Conservation (phyloP, 2,888 invertebrate genomes). For the Lottia gigantea region DNA sequence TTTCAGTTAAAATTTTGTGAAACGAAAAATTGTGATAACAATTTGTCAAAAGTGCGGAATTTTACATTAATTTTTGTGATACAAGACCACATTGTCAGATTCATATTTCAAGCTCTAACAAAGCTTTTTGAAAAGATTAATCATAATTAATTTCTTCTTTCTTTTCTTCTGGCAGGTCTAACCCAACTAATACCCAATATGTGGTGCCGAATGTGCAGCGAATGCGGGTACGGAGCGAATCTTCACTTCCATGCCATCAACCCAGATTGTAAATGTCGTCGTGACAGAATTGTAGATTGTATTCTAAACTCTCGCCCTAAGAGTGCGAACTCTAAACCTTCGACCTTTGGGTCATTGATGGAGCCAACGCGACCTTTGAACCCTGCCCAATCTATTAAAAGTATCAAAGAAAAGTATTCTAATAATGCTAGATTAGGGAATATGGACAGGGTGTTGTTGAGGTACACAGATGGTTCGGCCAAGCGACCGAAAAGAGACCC, state of each 20-base stretch:
- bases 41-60: no score
- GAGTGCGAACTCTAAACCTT: constrained; percentile 18
- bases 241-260: constrained; percentile 51
- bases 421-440: constrained; percentile 19
- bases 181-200: constrained; percentile 46
- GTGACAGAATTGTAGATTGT: constrained; percentile 43
- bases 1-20: no score
- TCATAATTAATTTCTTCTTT: no score
- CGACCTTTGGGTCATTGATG: constrained; percentile 33
- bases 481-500: constrained; percentile 31
- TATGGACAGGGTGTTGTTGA: constrained; percentile 40
- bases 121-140: no score
- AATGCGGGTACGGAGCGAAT: constrained; percentile 58
- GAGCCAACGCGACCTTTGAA: constrained; percentile 38
- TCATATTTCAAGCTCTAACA: no score
- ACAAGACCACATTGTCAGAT: no score
- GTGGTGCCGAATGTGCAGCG: constrained; percentile 50
- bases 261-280: constrained; percentile 56
- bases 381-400: constrained; percentile 30
- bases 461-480: constrained; percentile 47
- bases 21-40: no score
- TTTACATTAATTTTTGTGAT: no score
- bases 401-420: constrained; percentile 17
- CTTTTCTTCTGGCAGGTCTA: constrained; percentile 36
- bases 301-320: constrained; percentile 9